Conservation (phyloP, 2,888 invertebrate species). For the Aphidoletes aphidimyza region DNA sequence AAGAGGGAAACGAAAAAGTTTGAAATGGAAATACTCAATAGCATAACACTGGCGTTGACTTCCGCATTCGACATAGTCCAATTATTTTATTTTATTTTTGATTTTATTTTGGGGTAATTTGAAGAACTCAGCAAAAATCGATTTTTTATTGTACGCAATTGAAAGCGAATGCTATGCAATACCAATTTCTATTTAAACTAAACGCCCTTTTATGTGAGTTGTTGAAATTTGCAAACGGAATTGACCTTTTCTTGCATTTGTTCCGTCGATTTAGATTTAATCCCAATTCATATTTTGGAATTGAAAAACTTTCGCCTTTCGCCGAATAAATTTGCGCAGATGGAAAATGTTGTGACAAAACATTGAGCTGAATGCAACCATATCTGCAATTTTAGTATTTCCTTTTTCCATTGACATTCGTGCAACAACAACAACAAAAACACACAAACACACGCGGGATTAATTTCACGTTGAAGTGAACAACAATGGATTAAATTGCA, state of each 20-base stretch:
- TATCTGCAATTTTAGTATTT: no score
- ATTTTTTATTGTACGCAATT: constrained; percentile 1
- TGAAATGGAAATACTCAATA: no score
- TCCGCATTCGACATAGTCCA: no score
- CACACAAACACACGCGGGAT: no score
- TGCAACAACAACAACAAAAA: no score
- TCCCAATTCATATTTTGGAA: neutral
- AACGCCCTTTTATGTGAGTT: neutral
- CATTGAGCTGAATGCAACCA: neutral
- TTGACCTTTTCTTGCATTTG: neutral
- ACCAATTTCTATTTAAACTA: neutral
- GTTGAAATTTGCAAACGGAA: neutral
- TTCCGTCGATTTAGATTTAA: neutral
- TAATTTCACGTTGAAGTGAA: no score
- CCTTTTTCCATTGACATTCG: no score
- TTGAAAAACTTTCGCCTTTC: neutral
- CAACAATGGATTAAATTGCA: neutral
- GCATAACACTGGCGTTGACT: no score
- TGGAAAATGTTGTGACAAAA: neutral
- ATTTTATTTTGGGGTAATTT: no score
- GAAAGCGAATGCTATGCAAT: constrained; percentile 8
- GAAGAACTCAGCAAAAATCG: no score
- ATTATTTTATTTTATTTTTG: no score
- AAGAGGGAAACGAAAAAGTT: neutral
- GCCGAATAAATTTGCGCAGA: neutral